phyloP scores from a whole-genome alignment of 2,797 vertebrate genomes.

The Phaenicophaeus curvirostris region DNA sequence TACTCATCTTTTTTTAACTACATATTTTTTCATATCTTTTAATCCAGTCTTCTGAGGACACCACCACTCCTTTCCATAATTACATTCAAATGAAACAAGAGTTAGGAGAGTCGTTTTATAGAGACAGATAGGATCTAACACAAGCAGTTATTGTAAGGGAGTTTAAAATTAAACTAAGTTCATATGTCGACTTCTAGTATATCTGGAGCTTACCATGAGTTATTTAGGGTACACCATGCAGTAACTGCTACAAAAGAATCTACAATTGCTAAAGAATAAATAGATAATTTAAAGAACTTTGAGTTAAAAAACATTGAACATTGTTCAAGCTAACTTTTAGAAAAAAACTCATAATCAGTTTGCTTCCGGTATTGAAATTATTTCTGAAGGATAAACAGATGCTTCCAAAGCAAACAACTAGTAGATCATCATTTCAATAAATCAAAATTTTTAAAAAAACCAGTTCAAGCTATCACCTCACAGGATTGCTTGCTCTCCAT shows the following conservation, averaged over 20 bases:
- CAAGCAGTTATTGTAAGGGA: no score
- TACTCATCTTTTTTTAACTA: background rate
- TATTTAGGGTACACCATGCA: background rate
- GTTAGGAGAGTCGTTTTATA: background rate
- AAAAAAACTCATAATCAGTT: background rate
- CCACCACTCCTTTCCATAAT: no score
- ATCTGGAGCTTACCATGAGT: background rate
- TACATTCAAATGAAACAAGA: background rate
- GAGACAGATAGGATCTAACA: no score
- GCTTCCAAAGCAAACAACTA: background rate
- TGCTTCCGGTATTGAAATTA: background rate
- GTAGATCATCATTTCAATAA: background rate
- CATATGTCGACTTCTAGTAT: background rate
- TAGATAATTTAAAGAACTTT: background rate
- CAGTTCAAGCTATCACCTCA: constrained; percentile 82
- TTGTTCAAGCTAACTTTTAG: background rate
- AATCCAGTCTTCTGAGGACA: no score
- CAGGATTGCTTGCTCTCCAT: constrained; percentile 99
- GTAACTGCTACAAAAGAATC: background rate
- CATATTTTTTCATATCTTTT: background rate
- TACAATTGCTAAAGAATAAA: background rate
- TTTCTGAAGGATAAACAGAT: constrained; percentile 16
- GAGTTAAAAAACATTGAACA: background rate
- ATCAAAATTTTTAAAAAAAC: background rate
- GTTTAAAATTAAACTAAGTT: background rate